Percentiles rank a stretch among this genome's conserved stretches.
Evolutionary conservation across 1,140 invertebrate species (phyloP).

Genomic region (Doryteuthis pealeii): DNA sequence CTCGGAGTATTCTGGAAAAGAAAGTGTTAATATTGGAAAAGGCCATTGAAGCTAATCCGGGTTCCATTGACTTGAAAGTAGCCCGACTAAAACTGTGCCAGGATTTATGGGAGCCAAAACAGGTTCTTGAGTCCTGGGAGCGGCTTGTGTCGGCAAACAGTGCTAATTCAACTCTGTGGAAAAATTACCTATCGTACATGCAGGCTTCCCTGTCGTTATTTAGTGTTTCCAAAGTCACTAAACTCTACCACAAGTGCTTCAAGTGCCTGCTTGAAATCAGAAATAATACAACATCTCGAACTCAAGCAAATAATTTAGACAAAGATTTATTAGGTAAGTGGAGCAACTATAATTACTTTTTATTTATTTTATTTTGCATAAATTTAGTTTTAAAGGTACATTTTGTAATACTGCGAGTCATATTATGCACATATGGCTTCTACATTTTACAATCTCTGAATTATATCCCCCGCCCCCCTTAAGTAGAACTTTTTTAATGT

Average conservation of each 20-base stretch:
- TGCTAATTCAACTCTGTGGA: slow-evolving; percentile 59
- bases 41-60: slow-evolving; percentile 61
- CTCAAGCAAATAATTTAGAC: slow-evolving; percentile 31
- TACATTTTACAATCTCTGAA: no score
- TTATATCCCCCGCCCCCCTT: no score
- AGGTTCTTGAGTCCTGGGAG: slow-evolving; percentile 59
- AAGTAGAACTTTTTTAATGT: no score
- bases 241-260: slow-evolving; percentile 59
- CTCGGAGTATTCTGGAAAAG: slow-evolving; percentile 53
- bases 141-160: slow-evolving; percentile 59
- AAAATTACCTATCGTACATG: slow-evolving; percentile 57
- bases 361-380: no score
- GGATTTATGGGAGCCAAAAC: slow-evolving; percentile 51
- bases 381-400: no score
- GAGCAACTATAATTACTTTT: not conserved
- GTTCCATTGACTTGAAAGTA: slow-evolving; percentile 53
- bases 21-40: slow-evolving; percentile 61
- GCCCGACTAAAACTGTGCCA: slow-evolving; percentile 55
- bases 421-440: no score
- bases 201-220: slow-evolving; percentile 56
- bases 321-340: slow-evolving; percentile 47
- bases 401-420: no score
- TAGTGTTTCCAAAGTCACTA: slow-evolving; percentile 48
- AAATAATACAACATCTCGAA: slow-evolving; percentile 33
- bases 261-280: slow-evolving; percentile 37